phyloP scores from a whole-genome alignment of 2,888 invertebrate species.

The Philaethria dido region DNA sequence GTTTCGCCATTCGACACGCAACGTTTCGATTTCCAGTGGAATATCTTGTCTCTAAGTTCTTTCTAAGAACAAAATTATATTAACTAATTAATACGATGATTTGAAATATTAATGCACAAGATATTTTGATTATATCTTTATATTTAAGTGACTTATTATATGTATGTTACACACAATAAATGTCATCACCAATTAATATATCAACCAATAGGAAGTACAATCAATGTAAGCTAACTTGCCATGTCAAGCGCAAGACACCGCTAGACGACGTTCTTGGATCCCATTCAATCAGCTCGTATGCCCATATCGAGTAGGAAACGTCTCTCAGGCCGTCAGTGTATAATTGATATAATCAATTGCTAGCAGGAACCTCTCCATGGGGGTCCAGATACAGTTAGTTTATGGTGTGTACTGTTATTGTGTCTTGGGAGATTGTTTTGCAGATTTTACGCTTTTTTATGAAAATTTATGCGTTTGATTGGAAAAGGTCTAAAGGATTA shows the following conservation, averaged over 20 bases:
- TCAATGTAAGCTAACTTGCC: neutral
- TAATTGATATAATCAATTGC: conserved; percentile 40
- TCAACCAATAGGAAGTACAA: neutral
- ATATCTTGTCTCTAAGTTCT: too few species aligned
- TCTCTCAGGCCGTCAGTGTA: conserved; percentile 36
- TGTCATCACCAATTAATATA: neutral
- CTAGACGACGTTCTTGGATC: conserved; percentile 39
- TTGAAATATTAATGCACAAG: too few species aligned
- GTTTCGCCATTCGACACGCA: too few species aligned
- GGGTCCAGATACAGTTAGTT: conserved; percentile 37
- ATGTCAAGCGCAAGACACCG: conserved; percentile 22
- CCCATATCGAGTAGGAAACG: conserved; percentile 42
- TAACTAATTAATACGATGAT: too few species aligned
- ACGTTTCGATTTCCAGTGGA: too few species aligned
- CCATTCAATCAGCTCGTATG: conserved; percentile 44
- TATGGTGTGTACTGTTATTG: conserved; percentile 32
- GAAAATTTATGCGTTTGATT: too few species aligned
- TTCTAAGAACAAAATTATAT: too few species aligned
- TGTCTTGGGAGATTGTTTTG: neutral
- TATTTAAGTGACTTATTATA: too few species aligned
- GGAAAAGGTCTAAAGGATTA: too few species aligned
- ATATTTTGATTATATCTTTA: too few species aligned
- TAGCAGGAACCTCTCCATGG: conserved; percentile 36
- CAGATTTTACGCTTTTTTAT: too few species aligned
- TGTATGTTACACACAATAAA: too few species aligned